Percentiles rank a stretch among this genome's conserved stretches.
Evolutionary conservation across 2,888 invertebrate genomes (phyloP).

Genomic region (Pardosa pseudoannulata): DNA sequence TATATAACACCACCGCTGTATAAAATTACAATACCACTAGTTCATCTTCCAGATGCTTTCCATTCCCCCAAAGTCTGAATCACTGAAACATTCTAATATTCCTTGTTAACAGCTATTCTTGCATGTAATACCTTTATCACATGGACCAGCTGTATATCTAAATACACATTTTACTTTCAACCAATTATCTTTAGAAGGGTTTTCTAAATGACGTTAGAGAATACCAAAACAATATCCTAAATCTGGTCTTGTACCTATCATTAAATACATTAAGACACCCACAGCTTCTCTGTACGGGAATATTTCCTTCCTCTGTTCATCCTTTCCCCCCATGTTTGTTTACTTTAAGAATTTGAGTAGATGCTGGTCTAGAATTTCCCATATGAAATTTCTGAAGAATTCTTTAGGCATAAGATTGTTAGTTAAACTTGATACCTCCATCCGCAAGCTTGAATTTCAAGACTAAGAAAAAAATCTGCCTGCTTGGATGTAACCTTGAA

Average conservation of each 20-base stretch:
- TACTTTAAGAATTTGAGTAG: not conserved
- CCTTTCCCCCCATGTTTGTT: not conserved
- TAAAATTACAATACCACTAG: not conserved
- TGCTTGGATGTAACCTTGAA: too few species aligned
- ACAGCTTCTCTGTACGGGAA: conserved; percentile 22
- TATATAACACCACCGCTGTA: conserved; percentile 1
- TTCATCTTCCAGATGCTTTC: not conserved
- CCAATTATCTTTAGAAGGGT: not conserved
- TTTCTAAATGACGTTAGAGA: conserved; percentile 21
- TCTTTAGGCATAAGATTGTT: conserved; percentile 31
- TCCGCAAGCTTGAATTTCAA: too few species aligned
- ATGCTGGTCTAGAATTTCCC: conserved; percentile 1
- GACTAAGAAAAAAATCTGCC: too few species aligned
- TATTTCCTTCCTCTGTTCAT: too few species aligned
- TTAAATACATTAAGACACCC: conserved; percentile 26
- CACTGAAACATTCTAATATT: not conserved
- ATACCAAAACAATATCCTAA: conserved; percentile 10
- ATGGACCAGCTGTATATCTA: conserved; percentile 1
- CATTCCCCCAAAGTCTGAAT: not conserved
- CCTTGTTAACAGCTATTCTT: too few species aligned
- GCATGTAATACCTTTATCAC: not conserved
- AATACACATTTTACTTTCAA: conserved; percentile 25
- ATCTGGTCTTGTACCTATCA: conserved; percentile 33
- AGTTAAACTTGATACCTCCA: too few species aligned
- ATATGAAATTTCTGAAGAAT: conserved; percentile 39